Evolutionary conservation across 2,113 vertebrate species (phyloP).

Genomic region (Suncus etruscus): DNA sequence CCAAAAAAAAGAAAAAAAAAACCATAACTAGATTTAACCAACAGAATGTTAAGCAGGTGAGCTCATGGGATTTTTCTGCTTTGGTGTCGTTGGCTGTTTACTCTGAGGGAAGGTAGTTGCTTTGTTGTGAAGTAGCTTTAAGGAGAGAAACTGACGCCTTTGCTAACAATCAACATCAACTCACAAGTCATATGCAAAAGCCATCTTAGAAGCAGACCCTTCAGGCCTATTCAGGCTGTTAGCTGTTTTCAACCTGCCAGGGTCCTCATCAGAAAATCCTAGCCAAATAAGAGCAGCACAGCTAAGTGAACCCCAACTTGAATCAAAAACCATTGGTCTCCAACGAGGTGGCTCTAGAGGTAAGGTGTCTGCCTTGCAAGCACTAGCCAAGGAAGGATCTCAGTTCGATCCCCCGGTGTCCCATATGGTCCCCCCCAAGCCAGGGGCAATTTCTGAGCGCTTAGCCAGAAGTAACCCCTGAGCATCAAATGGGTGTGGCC

Average conservation of each 20-base stretch:
- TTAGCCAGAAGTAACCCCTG: too few species aligned
- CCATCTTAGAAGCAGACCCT: neutral
- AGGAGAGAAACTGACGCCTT: neutral
- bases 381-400: too few species aligned
- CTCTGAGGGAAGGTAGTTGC: slow-evolving; percentile 32
- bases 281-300: neutral
- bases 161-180: neutral
- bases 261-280: neutral
- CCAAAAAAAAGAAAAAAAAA: too few species aligned
- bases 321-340: neutral
- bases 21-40: neutral
- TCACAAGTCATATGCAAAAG: neutral
- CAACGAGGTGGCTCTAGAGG: too few species aligned
- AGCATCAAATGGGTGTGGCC: too few species aligned
- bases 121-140: neutral
- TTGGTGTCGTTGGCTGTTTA: slow-evolving; percentile 10
- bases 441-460: too few species aligned
- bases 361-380: too few species aligned
- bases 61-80: neutral
- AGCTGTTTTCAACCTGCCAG: neutral
- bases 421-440: too few species aligned
- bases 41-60: neutral
- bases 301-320: neutral
- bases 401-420: too few species aligned
- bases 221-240: neutral